Conservation (phyloP, 2,888 invertebrate genomes). For the Morpho deidamia region DNA sequence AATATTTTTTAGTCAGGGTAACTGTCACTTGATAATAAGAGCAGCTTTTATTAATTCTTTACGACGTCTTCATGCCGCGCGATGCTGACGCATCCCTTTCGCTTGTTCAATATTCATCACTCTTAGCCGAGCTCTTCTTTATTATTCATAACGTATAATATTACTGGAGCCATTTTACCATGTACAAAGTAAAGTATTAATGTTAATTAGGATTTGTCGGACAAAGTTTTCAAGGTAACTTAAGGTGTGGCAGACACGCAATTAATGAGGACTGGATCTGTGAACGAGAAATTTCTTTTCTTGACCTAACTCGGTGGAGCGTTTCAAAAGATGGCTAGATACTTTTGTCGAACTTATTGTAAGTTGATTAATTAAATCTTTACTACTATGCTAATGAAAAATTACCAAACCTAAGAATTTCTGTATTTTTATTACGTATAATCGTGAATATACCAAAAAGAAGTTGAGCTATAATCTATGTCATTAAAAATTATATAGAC, state of each 20-base stretch:
- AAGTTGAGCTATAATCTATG: too few species aligned
- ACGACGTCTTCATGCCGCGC: slow-evolving; percentile 4
- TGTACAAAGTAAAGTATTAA: not conserved
- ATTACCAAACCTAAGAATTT: too few species aligned
- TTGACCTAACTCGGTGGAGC: too few species aligned
- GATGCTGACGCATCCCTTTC: slow-evolving; percentile 20
- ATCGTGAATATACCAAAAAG: too few species aligned
- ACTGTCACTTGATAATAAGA: not conserved
- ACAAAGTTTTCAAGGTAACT: too few species aligned
- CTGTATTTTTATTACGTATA: too few species aligned
- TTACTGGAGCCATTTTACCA: slow-evolving; percentile 11
- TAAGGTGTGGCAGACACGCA: too few species aligned
- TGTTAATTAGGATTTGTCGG: not conserved
- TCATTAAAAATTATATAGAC: too few species aligned
- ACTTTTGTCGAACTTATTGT: not conserved
- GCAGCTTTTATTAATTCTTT: slow-evolving; percentile 6
- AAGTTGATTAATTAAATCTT: not conserved
- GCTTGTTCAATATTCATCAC: slow-evolving; percentile 21
- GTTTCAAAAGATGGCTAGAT: too few species aligned
- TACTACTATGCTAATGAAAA: too few species aligned
- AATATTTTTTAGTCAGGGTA: not conserved
- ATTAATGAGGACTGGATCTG: too few species aligned
- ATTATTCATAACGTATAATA: slow-evolving; percentile 18
- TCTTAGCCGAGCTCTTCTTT: slow-evolving; percentile 15
- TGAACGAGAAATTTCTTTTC: not conserved